Evolutionary conservation across 2,888 invertebrate genomes (phyloP).

Genomic region (Venustoraphidia nigricollis): DNA sequence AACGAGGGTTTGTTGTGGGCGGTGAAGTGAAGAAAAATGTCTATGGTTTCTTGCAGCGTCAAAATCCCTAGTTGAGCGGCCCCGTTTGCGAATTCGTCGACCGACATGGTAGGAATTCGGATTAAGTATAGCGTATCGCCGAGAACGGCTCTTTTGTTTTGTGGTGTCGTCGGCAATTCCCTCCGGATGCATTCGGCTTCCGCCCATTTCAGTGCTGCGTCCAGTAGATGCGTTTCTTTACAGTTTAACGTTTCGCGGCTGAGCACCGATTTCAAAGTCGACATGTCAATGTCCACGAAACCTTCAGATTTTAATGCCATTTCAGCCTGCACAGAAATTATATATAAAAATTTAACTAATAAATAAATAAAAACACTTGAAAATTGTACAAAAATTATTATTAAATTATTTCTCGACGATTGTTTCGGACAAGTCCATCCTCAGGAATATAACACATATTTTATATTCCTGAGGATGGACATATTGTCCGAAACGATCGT

Average conservation of each 20-base stretch:
- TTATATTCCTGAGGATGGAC: no score
- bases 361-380: no score
- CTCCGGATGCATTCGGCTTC: slow-evolving; percentile 75
- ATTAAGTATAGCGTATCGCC: slow-evolving; percentile 73
- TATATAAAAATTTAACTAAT: no score
- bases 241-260: slow-evolving; percentile 89
- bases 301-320: slow-evolving; percentile 92
- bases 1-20: slow-evolving; percentile 74
- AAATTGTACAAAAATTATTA: no score
- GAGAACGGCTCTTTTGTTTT: slow-evolving; percentile 61
- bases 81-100: slow-evolving; percentile 89
- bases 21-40: slow-evolving; percentile 89
- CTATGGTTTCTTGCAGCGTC: slow-evolving; percentile 84
- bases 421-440: no score
- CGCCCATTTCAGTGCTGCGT: slow-evolving; percentile 88
- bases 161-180: slow-evolving; percentile 65
- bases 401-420: no score
- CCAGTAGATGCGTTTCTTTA: slow-evolving; percentile 80
- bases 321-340: slow-evolving; percentile 53
- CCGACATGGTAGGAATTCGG: slow-evolving; percentile 84
- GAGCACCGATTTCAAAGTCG: slow-evolving; percentile 81
- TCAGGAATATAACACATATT: no score
- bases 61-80: slow-evolving; percentile 87
- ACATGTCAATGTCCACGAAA: slow-evolving; percentile 88
- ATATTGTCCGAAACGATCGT: no score